phyloP scores from a whole-genome alignment of 2,797 vertebrate species.

The Anabacerthia variegaticeps region DNA sequence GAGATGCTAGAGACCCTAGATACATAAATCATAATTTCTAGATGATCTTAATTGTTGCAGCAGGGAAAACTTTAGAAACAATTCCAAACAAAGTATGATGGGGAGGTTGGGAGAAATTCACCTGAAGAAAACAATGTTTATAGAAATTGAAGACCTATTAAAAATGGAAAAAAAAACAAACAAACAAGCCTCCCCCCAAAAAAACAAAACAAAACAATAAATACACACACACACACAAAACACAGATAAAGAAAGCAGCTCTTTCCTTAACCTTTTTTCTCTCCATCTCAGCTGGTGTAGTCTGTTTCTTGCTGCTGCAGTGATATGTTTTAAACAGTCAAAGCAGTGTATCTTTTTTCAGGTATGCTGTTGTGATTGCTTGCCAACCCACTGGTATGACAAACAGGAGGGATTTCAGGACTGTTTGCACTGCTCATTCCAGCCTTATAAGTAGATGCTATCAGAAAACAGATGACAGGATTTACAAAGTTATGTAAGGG shows the following conservation, averaged over 20 bases:
- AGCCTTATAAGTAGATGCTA: constrained; percentile 36
- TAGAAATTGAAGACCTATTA: neutral
- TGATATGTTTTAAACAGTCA: neutral
- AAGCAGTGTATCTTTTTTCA: neutral
- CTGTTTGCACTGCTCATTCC: constrained; percentile 48
- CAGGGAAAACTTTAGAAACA: neutral
- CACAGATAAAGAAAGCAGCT: too few species aligned
- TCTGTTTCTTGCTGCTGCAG: neutral
- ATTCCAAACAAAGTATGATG: neutral
- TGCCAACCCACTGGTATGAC: neutral
- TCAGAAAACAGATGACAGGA: constrained; percentile 39
- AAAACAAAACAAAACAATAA: too few species aligned
- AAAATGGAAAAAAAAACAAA: neutral
- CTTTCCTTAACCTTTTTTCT: neutral
- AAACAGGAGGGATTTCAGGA: constrained; percentile 32
- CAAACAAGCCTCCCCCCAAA: neutral
- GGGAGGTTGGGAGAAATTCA: neutral
- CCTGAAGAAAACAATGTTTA: neutral
- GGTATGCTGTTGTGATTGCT: neutral
- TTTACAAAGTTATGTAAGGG: neutral
- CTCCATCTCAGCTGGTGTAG: neutral
- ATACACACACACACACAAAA: neutral
- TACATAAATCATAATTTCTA: neutral
- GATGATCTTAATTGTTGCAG: neutral
- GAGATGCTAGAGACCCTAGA: neutral